Evolutionary conservation across 2,797 vertebrate genomes (phyloP), one percentile per base, ranked within the genome.

Genomic region (Etheostoma nigrum): DNA sequence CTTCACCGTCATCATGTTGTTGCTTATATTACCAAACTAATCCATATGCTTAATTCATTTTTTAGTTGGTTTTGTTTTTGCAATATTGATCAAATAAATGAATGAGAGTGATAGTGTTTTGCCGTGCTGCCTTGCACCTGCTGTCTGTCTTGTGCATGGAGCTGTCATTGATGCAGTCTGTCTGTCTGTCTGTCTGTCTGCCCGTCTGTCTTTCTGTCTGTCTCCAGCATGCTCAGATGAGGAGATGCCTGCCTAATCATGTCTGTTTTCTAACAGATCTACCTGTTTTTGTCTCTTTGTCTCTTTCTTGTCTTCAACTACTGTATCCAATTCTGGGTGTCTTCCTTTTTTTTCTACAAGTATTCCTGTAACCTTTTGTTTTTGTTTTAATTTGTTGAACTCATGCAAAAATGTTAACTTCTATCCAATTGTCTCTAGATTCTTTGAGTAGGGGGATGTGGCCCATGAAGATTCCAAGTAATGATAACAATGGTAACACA

Each of bases 291-390:
- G 88, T 92, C 88, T 93, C 88, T 92, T 87, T 93, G 93, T 94
- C 89, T 92, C 90, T 91, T 92, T 92, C 81, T 92, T 92, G 86
- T 90, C 90, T 93, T 92, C 78, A 81, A 91, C 80, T 86, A 88
- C 81, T 88, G 82, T 91, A 88, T 94, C 94, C 94, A 95, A 94
- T 95, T 95, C 94, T 92, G 93, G 94, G 94, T 91, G 79, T 91
- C 90, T 90, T 85, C 69, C 63, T 60, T 45, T 40, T 57, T 27
- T 40, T 36, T 18, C n/a, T 51, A 42, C 54, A 54, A 80, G 58
- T 78, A 49, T 76, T 82, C 27, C 60, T 40, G 12, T 40, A 11
- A 44, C 12, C 10, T 33, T 23, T 61, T 44, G 61, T 25, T 16
- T 36, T 21, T 70, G 40, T 63, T 45, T 55, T 16, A 6, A 79